These are phyloP conservation scores for Drosophila leontia DNA, from an alignment of 1,140 invertebrate species.

Conservation along the genomic window DNA sequence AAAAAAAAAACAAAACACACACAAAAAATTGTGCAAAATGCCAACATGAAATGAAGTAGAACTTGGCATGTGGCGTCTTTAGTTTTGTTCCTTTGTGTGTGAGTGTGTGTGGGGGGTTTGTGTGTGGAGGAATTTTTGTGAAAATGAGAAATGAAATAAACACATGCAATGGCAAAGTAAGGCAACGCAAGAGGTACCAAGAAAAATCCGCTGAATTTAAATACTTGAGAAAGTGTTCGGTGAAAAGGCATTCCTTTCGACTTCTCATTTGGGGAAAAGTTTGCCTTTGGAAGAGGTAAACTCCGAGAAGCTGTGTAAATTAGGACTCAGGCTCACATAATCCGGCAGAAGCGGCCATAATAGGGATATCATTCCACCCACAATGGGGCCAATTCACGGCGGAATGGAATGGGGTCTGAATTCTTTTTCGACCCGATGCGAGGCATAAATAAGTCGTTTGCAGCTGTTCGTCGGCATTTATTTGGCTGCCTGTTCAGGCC, in stretches of 20 bases:
- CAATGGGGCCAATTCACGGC: constrained; percentile 10
- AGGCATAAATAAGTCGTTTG: constrained; percentile 79
- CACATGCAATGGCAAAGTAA: constrained; percentile 58
- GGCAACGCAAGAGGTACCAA: constrained; percentile 23
- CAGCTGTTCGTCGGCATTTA: constrained; percentile 73
- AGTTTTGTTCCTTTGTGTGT: constrained; percentile 2
- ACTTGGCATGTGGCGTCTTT: constrained; percentile 52
- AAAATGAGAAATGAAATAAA: constrained; percentile 73
- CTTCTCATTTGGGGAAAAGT: constrained; percentile 33
- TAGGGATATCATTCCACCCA: constrained; percentile 49
- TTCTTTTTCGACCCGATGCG: constrained; percentile 19
- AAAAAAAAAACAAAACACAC: not conserved
- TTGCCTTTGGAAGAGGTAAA: constrained; percentile 27
- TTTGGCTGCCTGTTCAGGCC: constrained; percentile 58
- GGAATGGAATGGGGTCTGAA: not conserved
- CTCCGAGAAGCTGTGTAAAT: constrained; percentile 40
- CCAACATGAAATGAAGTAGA: constrained; percentile 69
- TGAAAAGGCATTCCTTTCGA: constrained; percentile 15
- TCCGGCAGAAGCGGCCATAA: constrained; percentile 25
- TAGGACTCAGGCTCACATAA: constrained; percentile 42
- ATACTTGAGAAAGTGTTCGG: constrained; percentile 31
- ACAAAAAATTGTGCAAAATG: constrained; percentile 62
- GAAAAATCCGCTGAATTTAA: constrained; percentile 43
- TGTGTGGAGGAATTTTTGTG: constrained; percentile 29
- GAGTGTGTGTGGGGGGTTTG: constrained; percentile 1